Base-by-base conservation (phyloP, 2,888 invertebrate genomes). In the Clepsis dumicolana region DNA sequence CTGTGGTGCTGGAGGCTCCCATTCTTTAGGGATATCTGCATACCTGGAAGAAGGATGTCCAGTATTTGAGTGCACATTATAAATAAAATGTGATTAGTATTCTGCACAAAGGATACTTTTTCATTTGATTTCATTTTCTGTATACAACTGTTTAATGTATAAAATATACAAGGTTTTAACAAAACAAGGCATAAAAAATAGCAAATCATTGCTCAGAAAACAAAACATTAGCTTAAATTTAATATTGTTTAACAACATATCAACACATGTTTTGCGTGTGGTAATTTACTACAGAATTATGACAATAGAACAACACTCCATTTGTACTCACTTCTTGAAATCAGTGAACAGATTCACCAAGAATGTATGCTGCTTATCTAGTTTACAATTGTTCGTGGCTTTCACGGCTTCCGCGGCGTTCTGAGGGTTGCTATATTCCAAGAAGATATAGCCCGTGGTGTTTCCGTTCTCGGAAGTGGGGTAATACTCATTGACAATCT, bases 331-430 rank as follows among this genome's bases (percentile, higher is more conserved):
- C 96, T 98, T 99, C 78, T 97, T 96, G 87, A 99, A 98, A 87
- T 99, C 99, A 0, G 98, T 98, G 88, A 99, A 98, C 64, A 98
- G 94, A 89, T 99, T 99, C 54, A 98, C 98, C 83, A 96, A 94
- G 90, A 99, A 98, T 4, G 98, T 98, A 82, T 99, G 99, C 77
- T 96, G 96, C 88, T 98, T 99, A 93, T 99, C 99, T 82, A 99
- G 95, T 88, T 98, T 98, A 94, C 98, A 97, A 81, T 98, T 98
- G 91, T 99, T 98, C 59, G 97, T 95, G 48, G 96, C 94, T 80
- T 97, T 97, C 0, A 98, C 97, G 8, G 99, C 99, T 83, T 98
- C 97, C 64, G 96, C 94, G 21, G 99, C 99, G 85, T 97, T 96
- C 57, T 94, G 93, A 8, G 97, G 96, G 77, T 96, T 97, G 73